These are phyloP conservation scores for Triplophysa rosa DNA, from an alignment of 2,113 vertebrate species.

Conservation along the genomic window DNA sequence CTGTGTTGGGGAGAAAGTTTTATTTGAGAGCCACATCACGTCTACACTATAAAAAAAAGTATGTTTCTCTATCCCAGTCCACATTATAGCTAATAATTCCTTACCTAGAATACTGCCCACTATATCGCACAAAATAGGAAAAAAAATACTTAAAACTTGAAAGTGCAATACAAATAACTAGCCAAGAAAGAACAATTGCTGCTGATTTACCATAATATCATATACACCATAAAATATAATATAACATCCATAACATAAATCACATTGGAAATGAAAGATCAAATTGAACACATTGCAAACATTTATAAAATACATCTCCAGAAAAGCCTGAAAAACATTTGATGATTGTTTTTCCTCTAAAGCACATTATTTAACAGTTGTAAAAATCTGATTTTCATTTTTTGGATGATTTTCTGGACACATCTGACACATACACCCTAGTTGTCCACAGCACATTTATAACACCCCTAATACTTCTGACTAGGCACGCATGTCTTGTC, in stretches of 20 bases:
- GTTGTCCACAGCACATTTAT: conserved; percentile 5
- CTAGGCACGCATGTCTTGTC: conserved; percentile 1
- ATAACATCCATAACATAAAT: no score
- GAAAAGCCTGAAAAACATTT: not conserved
- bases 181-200: no score
- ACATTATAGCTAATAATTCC: no score
- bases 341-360: not conserved
- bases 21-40: not conserved
- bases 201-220: no score
- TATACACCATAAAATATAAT: no score
- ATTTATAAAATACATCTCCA: no score
- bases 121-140: no score
- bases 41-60: not conserved
- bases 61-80: no score
- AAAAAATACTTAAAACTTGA: no score
- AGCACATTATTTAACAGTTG: not conserved
- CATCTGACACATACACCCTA: not conserved
- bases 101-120: not conserved
- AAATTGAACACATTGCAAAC: no score
- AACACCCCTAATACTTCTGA: conserved; percentile 15
- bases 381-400: not conserved
- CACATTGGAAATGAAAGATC: no score
- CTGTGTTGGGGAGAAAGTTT: not conserved
- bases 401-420: not conserved
- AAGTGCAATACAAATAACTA: no score